These are phyloP conservation scores for Brachyptera risi DNA, from an alignment of 2,888 invertebrate genomes.

Conservation along the genomic window DNA sequence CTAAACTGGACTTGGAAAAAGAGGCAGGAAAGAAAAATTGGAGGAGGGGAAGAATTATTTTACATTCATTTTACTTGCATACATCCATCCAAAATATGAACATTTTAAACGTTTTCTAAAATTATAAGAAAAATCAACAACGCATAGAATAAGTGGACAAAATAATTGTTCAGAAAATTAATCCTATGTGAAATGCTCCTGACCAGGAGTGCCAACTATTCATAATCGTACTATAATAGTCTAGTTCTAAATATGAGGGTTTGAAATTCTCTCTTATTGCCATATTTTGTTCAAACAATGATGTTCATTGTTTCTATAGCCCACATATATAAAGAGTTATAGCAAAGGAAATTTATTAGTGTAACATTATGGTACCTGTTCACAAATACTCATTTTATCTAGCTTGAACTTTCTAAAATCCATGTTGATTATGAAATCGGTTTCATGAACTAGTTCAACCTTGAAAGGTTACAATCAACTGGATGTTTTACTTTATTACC, in stretches of 20 bases:
- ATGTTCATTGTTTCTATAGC: neutral
- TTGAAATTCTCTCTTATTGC: neutral
- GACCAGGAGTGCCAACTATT: slow-evolving; percentile 10
- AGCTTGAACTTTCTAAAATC: slow-evolving; percentile 22
- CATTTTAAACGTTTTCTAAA: slow-evolving; percentile 1
- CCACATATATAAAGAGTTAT: too few relatives aligned
- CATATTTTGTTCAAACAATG: slow-evolving; percentile 26
- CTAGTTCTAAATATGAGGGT: slow-evolving; percentile 18
- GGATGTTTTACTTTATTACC: neutral
- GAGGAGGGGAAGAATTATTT: neutral
- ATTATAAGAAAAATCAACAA: neutral
- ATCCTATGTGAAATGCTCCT: slow-evolving; percentile 17
- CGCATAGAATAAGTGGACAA: neutral
- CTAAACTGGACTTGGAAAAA: too few relatives aligned
- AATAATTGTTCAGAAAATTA: neutral
- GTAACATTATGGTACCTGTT: slow-evolving; percentile 30
- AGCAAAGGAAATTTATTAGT: slow-evolving; percentile 20
- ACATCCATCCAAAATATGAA: slow-evolving; percentile 25
- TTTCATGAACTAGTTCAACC: neutral
- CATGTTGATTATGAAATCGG: slow-evolving; percentile 27
- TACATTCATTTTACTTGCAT: slow-evolving; percentile 13
- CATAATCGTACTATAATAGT: slow-evolving; percentile 24
- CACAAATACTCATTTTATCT: slow-evolving; percentile 25
- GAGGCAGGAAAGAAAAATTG: neutral
- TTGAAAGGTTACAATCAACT: neutral